These are phyloP conservation scores for Bombus soroeensis DNA, from an alignment of 1,140 invertebrate species.

Conservation along the genomic window DNA sequence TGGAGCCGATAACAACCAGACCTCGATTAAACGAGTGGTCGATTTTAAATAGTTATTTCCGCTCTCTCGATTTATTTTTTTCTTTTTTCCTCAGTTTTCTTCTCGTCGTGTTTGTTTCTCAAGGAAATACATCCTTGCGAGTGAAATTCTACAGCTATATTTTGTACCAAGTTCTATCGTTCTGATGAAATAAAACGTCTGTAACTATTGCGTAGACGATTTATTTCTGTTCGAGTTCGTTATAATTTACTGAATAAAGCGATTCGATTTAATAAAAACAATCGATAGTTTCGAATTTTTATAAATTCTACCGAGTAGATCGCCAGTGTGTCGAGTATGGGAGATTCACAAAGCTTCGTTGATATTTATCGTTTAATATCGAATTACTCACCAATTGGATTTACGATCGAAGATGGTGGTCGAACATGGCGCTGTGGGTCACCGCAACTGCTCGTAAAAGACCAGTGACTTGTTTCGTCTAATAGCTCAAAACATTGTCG, in stretches of 20 bases:
- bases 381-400: conserved; percentile 1
- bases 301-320: neutral
- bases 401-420: conserved; percentile 49
- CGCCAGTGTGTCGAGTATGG: neutral
- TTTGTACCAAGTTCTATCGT: too few relatives aligned
- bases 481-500: conserved; percentile 74
- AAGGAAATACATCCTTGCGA: neutral
- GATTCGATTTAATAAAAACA: too few relatives aligned
- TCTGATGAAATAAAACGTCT: too few relatives aligned
- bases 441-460: conserved; percentile 64
- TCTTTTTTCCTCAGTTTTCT: neutral
- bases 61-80: conserved; percentile 13
- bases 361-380: neutral
- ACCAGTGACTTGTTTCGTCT: conserved; percentile 73
- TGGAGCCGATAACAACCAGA: conserved; percentile 43
- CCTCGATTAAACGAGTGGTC: conserved; percentile 23
- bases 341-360: neutral
- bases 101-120: neutral
- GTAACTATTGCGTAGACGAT: too few relatives aligned
- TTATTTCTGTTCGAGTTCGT: too few relatives aligned
- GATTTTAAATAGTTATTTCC: conserved; percentile 1
- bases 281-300: too few relatives aligned
- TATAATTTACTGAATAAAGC: too few relatives aligned
- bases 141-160: too few relatives aligned
- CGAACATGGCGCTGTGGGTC: conserved; percentile 54